Conservation (phyloP, 1,140 invertebrate genomes). For the Eupristina koningsbergeri region DNA sequence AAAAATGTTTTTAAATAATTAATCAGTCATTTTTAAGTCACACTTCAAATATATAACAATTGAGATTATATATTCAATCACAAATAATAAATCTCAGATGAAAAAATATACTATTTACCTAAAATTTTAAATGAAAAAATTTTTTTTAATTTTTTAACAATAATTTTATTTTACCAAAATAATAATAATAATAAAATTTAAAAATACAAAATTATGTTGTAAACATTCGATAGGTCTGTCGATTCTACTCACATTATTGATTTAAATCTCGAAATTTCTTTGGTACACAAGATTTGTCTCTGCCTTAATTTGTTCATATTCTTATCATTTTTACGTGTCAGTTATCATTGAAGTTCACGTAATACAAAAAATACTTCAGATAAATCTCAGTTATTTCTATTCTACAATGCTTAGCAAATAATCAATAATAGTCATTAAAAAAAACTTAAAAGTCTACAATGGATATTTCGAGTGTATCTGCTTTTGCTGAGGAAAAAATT, state of each 20-base stretch:
- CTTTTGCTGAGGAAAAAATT: conserved; percentile 38
- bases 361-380: conserved; percentile 15
- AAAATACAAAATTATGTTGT: too few relatives aligned
- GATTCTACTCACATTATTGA: not conserved
- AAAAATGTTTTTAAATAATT: not conserved
- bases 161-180: too few relatives aligned
- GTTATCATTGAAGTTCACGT: not conserved
- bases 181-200: too few relatives aligned
- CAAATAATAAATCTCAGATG: not conserved
- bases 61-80: not conserved
- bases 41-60: not conserved
- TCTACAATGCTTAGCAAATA: conserved; percentile 14
- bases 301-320: conserved; percentile 23
- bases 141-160: conserved; percentile 16
- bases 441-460: conserved; percentile 1
- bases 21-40: not conserved
- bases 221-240: not conserved
- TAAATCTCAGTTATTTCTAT: not conserved
- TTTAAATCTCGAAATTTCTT: not conserved
- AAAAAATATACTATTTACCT: not conserved
- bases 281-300: conserved; percentile 25
- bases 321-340: conserved; percentile 22
- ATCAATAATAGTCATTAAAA: conserved; percentile 12
- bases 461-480: conserved; percentile 38
- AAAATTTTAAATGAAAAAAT: not conserved